Evolutionary conservation across 1,140 invertebrate species (phyloP).

Genomic region (Hypothenemus hampei): DNA sequence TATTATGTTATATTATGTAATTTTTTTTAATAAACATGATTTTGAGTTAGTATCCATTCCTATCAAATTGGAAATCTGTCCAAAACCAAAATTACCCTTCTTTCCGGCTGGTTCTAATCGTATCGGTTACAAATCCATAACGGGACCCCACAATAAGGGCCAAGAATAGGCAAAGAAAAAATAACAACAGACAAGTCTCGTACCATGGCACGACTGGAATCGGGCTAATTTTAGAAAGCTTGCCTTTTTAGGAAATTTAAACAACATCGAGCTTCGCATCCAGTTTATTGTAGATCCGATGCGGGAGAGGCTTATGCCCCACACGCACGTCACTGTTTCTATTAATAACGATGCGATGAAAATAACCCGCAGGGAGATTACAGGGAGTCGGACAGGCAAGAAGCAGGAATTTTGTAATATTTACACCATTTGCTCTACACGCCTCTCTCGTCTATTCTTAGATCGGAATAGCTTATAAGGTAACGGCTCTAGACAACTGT

Average conservation of each 20-base stretch:
- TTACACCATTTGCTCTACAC: conserved; percentile 23
- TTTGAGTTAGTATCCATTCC: conserved; percentile 19
- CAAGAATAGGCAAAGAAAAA: too few species aligned
- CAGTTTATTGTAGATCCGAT: conserved; percentile 12
- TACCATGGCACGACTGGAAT: too few species aligned
- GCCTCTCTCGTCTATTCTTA: conserved; percentile 12
- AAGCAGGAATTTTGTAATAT: conserved; percentile 30
- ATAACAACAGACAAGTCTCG: too few species aligned
- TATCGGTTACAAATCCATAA: too few species aligned
- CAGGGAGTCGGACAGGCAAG: conserved; percentile 13
- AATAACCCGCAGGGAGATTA: conserved; percentile 26
- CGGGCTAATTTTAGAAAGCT: conserved; percentile 25
- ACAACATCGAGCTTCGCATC: conserved; percentile 19
- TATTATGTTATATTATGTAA: conserved; percentile 32
- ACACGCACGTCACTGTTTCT: conserved; percentile 25
- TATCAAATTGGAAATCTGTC: not conserved
- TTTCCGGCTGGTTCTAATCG: too few species aligned
- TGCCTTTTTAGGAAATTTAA: conserved; percentile 16
- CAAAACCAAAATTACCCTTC: conserved; percentile 2
- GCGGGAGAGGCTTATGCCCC: conserved; percentile 26
- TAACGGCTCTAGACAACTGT: conserved; percentile 1
- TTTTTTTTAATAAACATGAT: conserved; percentile 28
- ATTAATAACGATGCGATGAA: conserved; percentile 29
- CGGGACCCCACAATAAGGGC: too few species aligned
- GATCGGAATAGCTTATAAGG: conserved; percentile 20